phyloP scores from a whole-genome alignment of 1,140 invertebrate genomes.

The Saccostrea echinata region DNA sequence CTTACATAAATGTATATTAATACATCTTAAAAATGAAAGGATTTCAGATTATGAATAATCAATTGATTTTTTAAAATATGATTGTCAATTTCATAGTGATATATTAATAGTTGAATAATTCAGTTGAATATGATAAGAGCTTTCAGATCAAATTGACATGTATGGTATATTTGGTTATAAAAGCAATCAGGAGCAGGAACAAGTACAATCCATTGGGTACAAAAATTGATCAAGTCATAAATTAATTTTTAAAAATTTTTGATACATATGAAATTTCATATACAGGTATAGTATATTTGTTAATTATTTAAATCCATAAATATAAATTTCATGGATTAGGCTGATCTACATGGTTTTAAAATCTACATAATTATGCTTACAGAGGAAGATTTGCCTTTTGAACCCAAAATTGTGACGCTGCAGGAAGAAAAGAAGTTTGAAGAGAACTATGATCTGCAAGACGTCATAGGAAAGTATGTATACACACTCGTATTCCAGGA shows the following conservation, averaged over 20 bases:
- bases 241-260: background rate
- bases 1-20: too few relatives aligned
- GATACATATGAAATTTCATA: background rate
- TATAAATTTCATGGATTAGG: background rate
- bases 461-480: conserved; percentile 80
- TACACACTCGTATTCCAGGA: too few relatives aligned
- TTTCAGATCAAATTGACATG: too few relatives aligned
- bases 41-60: too few relatives aligned
- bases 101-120: too few relatives aligned
- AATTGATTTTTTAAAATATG: too few relatives aligned
- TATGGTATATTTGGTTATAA: too few relatives aligned
- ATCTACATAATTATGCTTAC: background rate
- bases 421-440: conserved; percentile 71
- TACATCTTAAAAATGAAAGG: too few relatives aligned
- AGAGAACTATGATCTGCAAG: conserved; percentile 75
- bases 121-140: too few relatives aligned
- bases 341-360: background rate
- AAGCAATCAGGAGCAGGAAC: too few relatives aligned
- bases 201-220: background rate
- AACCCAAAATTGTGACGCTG: conserved; percentile 69
- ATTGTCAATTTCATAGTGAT: too few relatives aligned
- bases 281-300: background rate
- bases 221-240: background rate
- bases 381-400: conserved; percentile 75
- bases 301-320: background rate